These are phyloP conservation scores for Phyllotreta cruciferae DNA, from an alignment of 2,888 invertebrate genomes.

Conservation along the genomic window DNA sequence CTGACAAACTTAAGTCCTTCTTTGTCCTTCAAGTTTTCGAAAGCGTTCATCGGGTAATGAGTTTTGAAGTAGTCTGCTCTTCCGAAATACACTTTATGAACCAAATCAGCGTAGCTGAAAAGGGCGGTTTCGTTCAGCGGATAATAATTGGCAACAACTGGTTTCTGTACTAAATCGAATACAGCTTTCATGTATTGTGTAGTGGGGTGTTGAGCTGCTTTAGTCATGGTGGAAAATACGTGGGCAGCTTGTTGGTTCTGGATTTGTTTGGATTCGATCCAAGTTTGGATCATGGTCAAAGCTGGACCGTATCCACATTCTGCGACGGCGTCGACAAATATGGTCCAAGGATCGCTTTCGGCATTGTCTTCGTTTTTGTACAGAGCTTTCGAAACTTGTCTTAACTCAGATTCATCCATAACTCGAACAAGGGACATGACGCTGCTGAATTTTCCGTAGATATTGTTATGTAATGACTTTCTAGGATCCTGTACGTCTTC, in stretches of 20 bases:
- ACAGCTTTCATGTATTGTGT: conserved; percentile 67
- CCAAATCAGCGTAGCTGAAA: conserved; percentile 67
- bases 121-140: conserved; percentile 66
- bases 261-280: conserved; percentile 64
- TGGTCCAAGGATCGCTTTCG: conserved; percentile 65
- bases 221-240: conserved; percentile 64
- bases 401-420: conserved; percentile 69
- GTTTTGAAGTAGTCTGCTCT: conserved; percentile 65
- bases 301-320: conserved; percentile 75
- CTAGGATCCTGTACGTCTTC: conserved; percentile 67
- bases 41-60: conserved; percentile 71
- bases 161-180: conserved; percentile 65
- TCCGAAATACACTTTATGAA: conserved; percentile 69
- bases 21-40: conserved; percentile 66
- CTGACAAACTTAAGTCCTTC: conserved; percentile 62
- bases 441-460: conserved; percentile 69
- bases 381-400: conserved; percentile 63
- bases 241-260: conserved; percentile 67
- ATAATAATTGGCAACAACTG: conserved; percentile 63
- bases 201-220: conserved; percentile 69
- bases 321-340: conserved; percentile 71
- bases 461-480: conserved; percentile 65
- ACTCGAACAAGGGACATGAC: conserved; percentile 66
- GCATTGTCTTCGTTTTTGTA: conserved; percentile 56
- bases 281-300: conserved; percentile 66